Percentiles rank a stretch among this genome's conserved stretches.
Conservation (phyloP, 2,888 invertebrate species). For the Lasioglossum vierecki region DNA sequence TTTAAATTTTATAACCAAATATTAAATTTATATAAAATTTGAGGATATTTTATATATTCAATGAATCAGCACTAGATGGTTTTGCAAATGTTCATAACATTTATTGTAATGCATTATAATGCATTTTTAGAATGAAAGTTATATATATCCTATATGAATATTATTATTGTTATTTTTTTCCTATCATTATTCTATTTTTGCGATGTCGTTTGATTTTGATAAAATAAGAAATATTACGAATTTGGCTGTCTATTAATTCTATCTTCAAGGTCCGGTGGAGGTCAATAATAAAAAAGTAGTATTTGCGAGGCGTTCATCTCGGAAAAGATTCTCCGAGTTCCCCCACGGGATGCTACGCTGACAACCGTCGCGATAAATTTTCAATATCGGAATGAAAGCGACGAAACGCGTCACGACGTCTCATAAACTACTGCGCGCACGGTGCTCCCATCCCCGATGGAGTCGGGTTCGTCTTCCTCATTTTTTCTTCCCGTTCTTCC, state of each 20-base stretch:
- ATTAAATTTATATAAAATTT: no score
- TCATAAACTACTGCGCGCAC: constrained; percentile 49
- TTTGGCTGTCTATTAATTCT: not conserved
- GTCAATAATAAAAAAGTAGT: not conserved
- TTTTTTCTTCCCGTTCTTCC: constrained; percentile 1
- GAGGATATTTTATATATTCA: no score
- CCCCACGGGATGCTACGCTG: not conserved
- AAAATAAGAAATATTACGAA: not conserved
- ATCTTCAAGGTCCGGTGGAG: not conserved
- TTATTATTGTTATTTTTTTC: no score
- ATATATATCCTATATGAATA: no score
- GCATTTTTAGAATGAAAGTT: no score
- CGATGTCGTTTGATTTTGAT: no score
- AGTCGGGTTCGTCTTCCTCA: constrained; percentile 21
- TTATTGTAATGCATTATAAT: no score
- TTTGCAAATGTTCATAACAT: no score
- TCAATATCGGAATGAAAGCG: constrained; percentile 35
- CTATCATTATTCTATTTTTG: no score
- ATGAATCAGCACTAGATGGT: no score
- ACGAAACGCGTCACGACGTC: constrained; percentile 24
- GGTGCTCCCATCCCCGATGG: not conserved
- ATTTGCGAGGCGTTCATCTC: not conserved
- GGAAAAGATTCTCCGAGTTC: not conserved
- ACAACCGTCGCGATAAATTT: constrained; percentile 31
- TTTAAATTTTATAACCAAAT: no score